phyloP scores from a whole-genome alignment of 2,888 invertebrate species.

The Sclerodermus sp. region DNA sequence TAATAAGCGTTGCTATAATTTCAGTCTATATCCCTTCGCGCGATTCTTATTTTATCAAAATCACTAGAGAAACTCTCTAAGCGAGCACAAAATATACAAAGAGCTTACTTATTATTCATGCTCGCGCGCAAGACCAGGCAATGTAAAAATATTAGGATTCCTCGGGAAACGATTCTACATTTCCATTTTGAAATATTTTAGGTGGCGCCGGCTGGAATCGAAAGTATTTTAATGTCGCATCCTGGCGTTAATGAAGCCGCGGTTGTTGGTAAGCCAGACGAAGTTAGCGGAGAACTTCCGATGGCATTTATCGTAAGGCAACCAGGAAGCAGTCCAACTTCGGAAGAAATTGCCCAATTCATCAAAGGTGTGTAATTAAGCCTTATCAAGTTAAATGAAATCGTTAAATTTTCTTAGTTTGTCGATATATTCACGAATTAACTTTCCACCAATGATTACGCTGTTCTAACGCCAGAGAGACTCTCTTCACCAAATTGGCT shows the following conservation, averaged over 20 bases:
- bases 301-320: slow-evolving; percentile 55
- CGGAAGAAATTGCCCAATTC: slow-evolving; percentile 41
- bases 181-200: slow-evolving; percentile 21
- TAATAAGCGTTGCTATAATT: too few species aligned
- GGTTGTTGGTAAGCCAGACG: slow-evolving; percentile 41
- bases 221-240: slow-evolving; percentile 37
- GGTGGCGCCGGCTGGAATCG: slow-evolving; percentile 52
- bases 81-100: too few species aligned
- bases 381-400: neutral
- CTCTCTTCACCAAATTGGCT: slow-evolving; percentile 57
- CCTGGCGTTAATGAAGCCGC: slow-evolving; percentile 31
- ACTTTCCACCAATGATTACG: neutral
- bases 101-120: too few species aligned
- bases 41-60: too few species aligned
- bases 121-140: too few species aligned
- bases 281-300: slow-evolving; percentile 56
- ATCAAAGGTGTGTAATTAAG: slow-evolving; percentile 28
- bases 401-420: neutral
- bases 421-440: neutral
- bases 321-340: slow-evolving; percentile 19
- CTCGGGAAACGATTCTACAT: too few species aligned
- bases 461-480: slow-evolving; percentile 34
- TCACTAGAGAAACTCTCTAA: too few species aligned
- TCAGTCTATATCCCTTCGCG: too few species aligned
- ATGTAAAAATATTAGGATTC: too few species aligned